Conservation (phyloP, 2,797 vertebrate species). For the Selene dorsalis region DNA sequence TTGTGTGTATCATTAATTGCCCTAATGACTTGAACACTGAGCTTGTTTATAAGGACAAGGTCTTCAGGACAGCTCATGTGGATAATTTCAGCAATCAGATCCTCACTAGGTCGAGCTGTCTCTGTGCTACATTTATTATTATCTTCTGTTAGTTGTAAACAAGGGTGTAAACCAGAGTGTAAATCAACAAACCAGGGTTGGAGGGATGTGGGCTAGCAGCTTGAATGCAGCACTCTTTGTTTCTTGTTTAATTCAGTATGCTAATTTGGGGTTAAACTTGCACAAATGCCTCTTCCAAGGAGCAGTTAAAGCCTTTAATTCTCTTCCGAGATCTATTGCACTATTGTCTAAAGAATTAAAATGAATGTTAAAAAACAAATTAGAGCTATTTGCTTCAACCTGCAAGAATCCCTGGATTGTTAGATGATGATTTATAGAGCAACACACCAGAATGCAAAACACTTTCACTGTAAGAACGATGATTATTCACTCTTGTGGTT, state of each 20-base stretch:
- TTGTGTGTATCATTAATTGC: conserved; percentile 20
- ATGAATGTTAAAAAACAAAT: conserved; percentile 18
- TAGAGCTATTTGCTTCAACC: conserved; percentile 43
- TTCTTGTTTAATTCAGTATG: neutral
- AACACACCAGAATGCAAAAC: neutral
- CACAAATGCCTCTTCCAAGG: conserved; percentile 6
- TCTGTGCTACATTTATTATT: neutral
- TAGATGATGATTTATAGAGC: conserved; percentile 39
- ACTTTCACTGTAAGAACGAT: conserved; percentile 33
- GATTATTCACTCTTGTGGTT: conserved; percentile 20
- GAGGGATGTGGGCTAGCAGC: neutral
- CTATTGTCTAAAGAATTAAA: conserved; percentile 29
- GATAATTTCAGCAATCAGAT: conserved; percentile 24
- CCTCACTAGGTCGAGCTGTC: neutral
- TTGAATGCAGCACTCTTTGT: neutral
- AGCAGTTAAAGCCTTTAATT: conserved; percentile 12
- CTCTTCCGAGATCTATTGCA: neutral
- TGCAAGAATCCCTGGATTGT: conserved; percentile 32
- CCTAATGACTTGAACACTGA: neutral
- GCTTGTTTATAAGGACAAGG: conserved; percentile 2
- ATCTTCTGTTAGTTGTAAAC: conserved; percentile 24
- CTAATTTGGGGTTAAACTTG: neutral
- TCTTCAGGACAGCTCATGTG: neutral
- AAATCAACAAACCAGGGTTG: neutral
- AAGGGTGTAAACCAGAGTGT: conserved; percentile 37